Percentiles rank a stretch among this genome's conserved stretches.
Conservation (phyloP, 2,888 invertebrate genomes). For the Anthophora plumipes region DNA sequence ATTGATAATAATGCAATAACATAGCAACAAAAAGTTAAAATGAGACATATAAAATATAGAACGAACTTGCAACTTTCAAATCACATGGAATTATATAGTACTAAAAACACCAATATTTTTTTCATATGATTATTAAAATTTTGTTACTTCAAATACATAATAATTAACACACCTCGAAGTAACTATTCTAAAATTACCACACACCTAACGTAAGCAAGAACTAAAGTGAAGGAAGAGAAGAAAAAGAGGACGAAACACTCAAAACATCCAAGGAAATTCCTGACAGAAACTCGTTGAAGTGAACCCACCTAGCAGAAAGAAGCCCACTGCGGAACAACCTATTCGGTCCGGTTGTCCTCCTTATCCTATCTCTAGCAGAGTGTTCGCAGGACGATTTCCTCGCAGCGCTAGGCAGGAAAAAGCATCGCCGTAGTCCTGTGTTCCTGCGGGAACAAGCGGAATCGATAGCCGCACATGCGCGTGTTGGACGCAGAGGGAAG, state of each 20-base stretch:
- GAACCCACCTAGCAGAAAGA: background rate
- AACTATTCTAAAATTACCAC: too few species aligned
- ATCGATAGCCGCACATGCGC: conserved; percentile 84
- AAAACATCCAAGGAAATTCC: background rate
- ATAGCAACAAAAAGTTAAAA: too few species aligned
- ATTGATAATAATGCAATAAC: too few species aligned
- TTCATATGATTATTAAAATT: too few species aligned
- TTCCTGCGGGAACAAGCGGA: conserved; percentile 76
- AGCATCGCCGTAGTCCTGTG: conserved; percentile 63
- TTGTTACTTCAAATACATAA: too few species aligned
- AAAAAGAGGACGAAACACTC: background rate
- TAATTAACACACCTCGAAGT: too few species aligned
- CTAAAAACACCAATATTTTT: too few species aligned
- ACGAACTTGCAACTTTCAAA: too few species aligned
- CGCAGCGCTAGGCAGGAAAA: conserved; percentile 63
- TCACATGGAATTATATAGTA: too few species aligned
- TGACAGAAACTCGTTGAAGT: background rate
- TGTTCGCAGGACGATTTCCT: conserved; percentile 63
- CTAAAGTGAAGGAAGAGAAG: too few species aligned
- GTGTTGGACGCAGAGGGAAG: conserved; percentile 47
- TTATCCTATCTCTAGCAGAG: conserved; percentile 19
- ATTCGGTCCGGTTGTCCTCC: conserved; percentile 17
- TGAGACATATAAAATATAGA: too few species aligned
- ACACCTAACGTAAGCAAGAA: too few species aligned
- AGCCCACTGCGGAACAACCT: background rate